Evolutionary conservation across 2,797 vertebrate species (phyloP), one percentile per base, ranked within the genome.

Genomic region (Momotus momota): DNA sequence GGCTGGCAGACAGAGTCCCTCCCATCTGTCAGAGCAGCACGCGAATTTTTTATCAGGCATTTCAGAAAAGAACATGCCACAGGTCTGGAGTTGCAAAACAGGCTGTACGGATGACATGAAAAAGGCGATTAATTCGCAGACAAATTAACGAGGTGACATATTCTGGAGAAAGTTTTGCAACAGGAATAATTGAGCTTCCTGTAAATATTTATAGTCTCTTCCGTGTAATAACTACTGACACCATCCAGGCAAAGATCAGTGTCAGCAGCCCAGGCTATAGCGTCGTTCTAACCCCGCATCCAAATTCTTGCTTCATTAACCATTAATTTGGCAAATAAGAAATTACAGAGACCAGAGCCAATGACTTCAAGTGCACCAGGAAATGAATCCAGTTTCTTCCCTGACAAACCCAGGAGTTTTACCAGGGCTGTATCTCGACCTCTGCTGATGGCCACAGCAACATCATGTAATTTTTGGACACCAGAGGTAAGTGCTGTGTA

Each of bases 361-460:
- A 54, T 25, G 73, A 54, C 61, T 67, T 91, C 71, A 80, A 88
- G 27, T 29, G 58, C 65, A 88, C 33, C 51, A 93, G 33, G 57
- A 88, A 94, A 83, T 6, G 20, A 52, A 62, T 38, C 51, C 58
- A 51, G 79, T 46, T 94, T 88, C n/a, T 40, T 86, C 67, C 81
- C 73, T 26, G 45, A 61, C 26, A 14, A 65, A 69, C 69, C 8
- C 20, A 64, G 81, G 78, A 88, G 18, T 14, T 95, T 95, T 72
- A 74, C 40, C 89, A 91, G 54, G 54, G 71, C 82, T 95, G 88
- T 86, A 95, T 52, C 26, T 51, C 77, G 62, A 7, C 48, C 81
- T 84, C 93, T 90, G 88, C 71, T 48, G 91, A 57, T 43, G 78
- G 94, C 72, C 16, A 27, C 52, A 69, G 91, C 54, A 66, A 73